Percentiles rank a stretch among this genome's conserved stretches.
Evolutionary conservation across 2,113 vertebrate genomes (phyloP).

Genomic region (Heterotilapia buettikoferi): DNA sequence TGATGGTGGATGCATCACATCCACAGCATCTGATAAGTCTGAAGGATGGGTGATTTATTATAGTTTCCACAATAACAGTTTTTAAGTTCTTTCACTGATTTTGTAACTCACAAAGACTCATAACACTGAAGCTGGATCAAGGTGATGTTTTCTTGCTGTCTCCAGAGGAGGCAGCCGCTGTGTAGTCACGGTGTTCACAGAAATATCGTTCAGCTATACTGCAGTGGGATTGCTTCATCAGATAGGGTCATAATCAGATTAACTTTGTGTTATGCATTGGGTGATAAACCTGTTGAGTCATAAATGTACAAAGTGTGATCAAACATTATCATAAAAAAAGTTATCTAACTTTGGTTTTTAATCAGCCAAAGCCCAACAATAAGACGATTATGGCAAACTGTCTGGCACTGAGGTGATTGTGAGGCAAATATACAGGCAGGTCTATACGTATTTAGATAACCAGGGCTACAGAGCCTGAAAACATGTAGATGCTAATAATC

Average conservation of each 20-base stretch:
- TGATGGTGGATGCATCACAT: neutral
- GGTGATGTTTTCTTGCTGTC: neutral
- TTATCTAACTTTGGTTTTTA: neutral
- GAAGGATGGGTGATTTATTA: neutral
- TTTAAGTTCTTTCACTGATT: neutral
- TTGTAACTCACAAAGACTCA: neutral
- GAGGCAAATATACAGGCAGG: neutral
- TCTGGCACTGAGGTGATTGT: neutral
- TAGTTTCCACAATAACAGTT: neutral
- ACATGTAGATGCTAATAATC: neutral
- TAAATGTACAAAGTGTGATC: neutral
- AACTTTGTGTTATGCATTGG: neutral
- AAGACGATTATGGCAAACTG: neutral
- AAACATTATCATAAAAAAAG: neutral
- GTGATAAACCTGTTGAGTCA: neutral
- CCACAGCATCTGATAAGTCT: neutral
- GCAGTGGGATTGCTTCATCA: neutral
- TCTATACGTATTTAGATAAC: accelerated
- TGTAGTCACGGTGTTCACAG: neutral
- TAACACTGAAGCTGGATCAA: neutral
- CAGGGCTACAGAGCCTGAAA: neutral
- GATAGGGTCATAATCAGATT: neutral
- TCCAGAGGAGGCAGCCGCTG: neutral
- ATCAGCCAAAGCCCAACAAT: neutral
- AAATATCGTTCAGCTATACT: neutral